These are phyloP conservation scores for Polypedilum vanderplanki DNA, from an alignment of 1,140 invertebrate genomes.

Conservation along the genomic window DNA sequence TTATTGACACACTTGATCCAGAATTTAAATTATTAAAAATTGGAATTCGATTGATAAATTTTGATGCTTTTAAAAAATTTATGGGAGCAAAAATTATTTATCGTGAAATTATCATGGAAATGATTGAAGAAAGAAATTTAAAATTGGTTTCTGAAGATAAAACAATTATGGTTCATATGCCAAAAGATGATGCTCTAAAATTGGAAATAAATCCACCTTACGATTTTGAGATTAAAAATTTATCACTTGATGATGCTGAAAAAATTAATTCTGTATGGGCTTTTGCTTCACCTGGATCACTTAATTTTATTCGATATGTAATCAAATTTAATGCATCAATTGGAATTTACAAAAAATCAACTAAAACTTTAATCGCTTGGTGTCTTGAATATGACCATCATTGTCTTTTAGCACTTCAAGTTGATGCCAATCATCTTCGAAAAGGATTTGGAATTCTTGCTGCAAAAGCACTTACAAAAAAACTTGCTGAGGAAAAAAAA, in stretches of 20 bases:
- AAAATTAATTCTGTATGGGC: not conserved
- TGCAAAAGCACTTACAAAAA: slow-evolving; percentile 36
- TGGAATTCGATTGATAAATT: not conserved
- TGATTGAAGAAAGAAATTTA: not conserved
- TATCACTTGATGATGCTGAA: not conserved
- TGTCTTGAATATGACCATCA: slow-evolving; percentile 35
- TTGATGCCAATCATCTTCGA: slow-evolving; percentile 37
- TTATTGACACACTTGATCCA: not conserved
- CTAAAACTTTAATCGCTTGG: not conserved
- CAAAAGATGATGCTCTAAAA: not conserved
- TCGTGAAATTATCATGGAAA: not conserved
- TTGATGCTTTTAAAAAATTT: not conserved
- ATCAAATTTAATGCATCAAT: not conserved
- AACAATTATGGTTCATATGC: not conserved
- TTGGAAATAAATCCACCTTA: not conserved
- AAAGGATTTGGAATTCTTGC: slow-evolving; percentile 42
- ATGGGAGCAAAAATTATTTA: not conserved
- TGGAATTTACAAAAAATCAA: not conserved
- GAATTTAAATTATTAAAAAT: not conserved
- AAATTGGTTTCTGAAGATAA: not conserved
- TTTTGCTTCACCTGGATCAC: not conserved
- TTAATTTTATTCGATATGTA: not conserved
- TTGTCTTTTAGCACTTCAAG: slow-evolving; percentile 41
- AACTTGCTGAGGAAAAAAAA: slow-evolving; percentile 38
- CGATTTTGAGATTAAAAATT: not conserved